Conservation (phyloP, 1,140 invertebrate species). For the Temnothorax curvispinosus region DNA sequence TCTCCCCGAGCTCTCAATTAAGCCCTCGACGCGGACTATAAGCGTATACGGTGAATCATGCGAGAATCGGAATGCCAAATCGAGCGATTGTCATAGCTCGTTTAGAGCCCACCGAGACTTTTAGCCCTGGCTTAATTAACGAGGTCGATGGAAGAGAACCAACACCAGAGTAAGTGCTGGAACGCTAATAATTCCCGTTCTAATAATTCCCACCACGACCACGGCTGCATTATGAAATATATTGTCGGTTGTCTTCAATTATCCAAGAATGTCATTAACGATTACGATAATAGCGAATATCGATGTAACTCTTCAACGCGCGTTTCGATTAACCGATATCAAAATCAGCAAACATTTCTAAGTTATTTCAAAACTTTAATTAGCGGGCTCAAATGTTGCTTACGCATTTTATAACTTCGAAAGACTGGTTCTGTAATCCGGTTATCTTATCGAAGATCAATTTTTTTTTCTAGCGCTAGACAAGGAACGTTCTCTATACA, state of each 20-base stretch:
- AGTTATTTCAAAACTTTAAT: constrained; percentile 1
- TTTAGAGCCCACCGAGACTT: constrained; percentile 56
- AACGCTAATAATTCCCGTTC: constrained; percentile 52
- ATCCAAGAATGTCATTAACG: constrained; percentile 22
- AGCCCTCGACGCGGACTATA: constrained; percentile 10
- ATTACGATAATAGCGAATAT: background rate
- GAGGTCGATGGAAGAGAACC: constrained; percentile 57
- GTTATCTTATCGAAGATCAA: background rate
- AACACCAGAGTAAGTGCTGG: constrained; percentile 33
- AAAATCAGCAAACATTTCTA: background rate
- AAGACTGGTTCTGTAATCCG: background rate
- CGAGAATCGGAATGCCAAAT: constrained; percentile 62
- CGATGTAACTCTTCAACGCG: background rate
- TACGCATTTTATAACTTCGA: background rate
- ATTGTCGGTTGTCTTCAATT: constrained; percentile 27
- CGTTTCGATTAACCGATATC: background rate
- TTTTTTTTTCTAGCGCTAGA: background rate
- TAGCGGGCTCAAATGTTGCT: too few species aligned
- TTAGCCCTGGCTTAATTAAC: constrained; percentile 55
- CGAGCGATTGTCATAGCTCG: constrained; percentile 61
- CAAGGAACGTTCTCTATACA: background rate
- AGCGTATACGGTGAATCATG: constrained; percentile 50
- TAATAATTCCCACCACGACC: background rate
- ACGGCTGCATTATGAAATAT: constrained; percentile 22
- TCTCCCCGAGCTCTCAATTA: constrained; percentile 39